These are phyloP conservation scores for Peucedramus taeniatus DNA, from an alignment of 2,113 vertebrate species.

Conservation along the genomic window DNA sequence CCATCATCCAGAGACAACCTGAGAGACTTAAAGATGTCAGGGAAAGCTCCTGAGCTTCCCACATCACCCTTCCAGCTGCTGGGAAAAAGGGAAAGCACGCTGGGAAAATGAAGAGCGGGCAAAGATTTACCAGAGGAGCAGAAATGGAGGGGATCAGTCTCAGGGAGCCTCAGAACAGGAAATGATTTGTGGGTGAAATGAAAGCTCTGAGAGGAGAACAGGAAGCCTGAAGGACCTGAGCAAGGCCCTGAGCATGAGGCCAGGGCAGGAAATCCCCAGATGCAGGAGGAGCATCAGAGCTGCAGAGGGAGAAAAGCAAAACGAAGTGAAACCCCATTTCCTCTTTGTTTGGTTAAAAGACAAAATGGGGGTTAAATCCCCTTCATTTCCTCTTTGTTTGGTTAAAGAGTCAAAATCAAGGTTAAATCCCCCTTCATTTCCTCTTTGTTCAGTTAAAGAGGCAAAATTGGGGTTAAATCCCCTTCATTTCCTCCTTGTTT, in stretches of 20 bases:
- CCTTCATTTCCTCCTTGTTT: neutral
- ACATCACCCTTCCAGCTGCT: neutral
- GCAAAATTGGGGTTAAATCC: neutral
- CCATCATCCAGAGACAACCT: neutral
- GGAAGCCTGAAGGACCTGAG: constrained; percentile 19
- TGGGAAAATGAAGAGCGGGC: neutral
- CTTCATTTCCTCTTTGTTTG: neutral
- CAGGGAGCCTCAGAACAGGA: neutral
- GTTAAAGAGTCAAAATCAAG: neutral
- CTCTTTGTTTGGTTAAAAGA: neutral
- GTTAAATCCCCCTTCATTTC: neutral
- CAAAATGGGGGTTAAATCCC: neutral
- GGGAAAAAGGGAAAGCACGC: neutral
- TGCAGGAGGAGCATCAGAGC: neutral
- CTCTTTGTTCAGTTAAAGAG: neutral
- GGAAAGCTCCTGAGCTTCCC: neutral
- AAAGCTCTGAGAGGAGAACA: neutral
- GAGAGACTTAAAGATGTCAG: neutral
- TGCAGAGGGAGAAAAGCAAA: neutral
- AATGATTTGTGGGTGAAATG: neutral
- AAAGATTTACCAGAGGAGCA: neutral
- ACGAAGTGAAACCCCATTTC: neutral
- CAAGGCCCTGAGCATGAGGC: neutral
- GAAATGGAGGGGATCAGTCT: accelerated
- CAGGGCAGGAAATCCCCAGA: neutral